phyloP scores from a whole-genome alignment of 2,797 vertebrate species.

The Betta splendens region DNA sequence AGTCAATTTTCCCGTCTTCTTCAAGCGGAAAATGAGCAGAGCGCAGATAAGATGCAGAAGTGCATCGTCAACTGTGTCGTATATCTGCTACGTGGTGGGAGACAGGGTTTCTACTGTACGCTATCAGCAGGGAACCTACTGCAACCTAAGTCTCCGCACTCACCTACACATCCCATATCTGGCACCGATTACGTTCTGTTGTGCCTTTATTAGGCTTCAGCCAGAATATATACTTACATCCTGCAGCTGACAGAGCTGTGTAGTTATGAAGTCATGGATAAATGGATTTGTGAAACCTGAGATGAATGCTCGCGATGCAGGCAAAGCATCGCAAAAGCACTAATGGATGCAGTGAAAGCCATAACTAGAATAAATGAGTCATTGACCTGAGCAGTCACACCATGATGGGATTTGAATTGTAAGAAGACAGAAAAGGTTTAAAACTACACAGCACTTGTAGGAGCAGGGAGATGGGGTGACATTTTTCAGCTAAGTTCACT shows the following conservation, averaged over 20 bases:
- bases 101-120: conserved; percentile 69
- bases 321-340: conserved; percentile 43
- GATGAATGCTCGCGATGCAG: conserved; percentile 49
- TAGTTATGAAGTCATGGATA: conserved; percentile 55
- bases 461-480: conserved; percentile 11
- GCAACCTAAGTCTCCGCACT: conserved; percentile 43
- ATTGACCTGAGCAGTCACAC: conserved; percentile 46
- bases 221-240: conserved; percentile 29
- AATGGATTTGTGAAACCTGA: conserved; percentile 62
- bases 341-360: conserved; percentile 51
- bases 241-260: conserved; percentile 47
- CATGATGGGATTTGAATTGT: conserved; percentile 47
- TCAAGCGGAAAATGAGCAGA: conserved; percentile 82
- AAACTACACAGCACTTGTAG: conserved; percentile 10
- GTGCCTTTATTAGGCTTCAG: conserved; percentile 57
- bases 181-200: conserved; percentile 52
- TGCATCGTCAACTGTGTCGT: conserved; percentile 65
- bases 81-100: conserved; percentile 73
- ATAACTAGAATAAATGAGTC: conserved; percentile 53
- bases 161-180: conserved; percentile 53
- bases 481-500: not conserved
- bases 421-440: conserved; percentile 33
- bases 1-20: conserved; percentile 80
- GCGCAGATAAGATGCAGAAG: conserved; percentile 72
- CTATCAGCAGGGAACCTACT: conserved; percentile 44